Percentiles rank a stretch among this genome's conserved stretches.
Evolutionary conservation across 2,888 invertebrate species (phyloP).

Genomic region (Coenonympha glycerion): DNA sequence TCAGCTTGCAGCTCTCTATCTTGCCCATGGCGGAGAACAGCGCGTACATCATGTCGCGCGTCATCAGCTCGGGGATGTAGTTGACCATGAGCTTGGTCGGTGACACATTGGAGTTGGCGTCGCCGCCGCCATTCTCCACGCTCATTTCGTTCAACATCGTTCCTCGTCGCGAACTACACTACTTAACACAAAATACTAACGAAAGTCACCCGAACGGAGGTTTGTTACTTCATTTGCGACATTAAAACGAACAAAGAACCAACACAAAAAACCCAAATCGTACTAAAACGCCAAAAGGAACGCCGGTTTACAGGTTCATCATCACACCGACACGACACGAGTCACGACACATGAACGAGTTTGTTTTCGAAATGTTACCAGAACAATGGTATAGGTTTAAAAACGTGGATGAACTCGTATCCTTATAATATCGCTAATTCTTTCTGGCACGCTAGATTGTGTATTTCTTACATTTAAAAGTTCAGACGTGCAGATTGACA

Average conservation of each 20-base stretch:
- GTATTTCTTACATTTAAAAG: background rate
- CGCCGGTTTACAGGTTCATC: conserved; percentile 75
- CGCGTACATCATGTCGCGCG: conserved; percentile 75
- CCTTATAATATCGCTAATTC: background rate
- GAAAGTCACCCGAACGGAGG: conserved; percentile 55
- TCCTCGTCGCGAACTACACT: conserved; percentile 66
- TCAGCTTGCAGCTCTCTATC: conserved; percentile 71
- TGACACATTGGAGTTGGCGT: conserved; percentile 72
- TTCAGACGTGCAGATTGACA: conserved; percentile 21
- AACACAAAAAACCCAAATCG: conserved; percentile 64
- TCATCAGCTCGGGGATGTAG: conserved; percentile 74
- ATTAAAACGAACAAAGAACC: conserved; percentile 64
- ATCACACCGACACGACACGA: no score
- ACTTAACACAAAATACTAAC: conserved; percentile 63
- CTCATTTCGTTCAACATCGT: conserved; percentile 69
- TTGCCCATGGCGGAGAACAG: conserved; percentile 74
- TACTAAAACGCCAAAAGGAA: conserved; percentile 68
- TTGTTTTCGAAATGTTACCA: conserved; percentile 72
- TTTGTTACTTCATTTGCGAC: conserved; percentile 69
- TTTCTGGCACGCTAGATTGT: background rate
- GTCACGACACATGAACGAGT: conserved; percentile 33
- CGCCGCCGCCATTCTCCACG: conserved; percentile 75
- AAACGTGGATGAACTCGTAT: background rate
- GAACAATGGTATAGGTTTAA: conserved; percentile 25
- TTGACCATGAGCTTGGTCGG: conserved; percentile 76